phyloP scores from a whole-genome alignment of 2,113 vertebrate species.

The Ellobius talpinus region DNA sequence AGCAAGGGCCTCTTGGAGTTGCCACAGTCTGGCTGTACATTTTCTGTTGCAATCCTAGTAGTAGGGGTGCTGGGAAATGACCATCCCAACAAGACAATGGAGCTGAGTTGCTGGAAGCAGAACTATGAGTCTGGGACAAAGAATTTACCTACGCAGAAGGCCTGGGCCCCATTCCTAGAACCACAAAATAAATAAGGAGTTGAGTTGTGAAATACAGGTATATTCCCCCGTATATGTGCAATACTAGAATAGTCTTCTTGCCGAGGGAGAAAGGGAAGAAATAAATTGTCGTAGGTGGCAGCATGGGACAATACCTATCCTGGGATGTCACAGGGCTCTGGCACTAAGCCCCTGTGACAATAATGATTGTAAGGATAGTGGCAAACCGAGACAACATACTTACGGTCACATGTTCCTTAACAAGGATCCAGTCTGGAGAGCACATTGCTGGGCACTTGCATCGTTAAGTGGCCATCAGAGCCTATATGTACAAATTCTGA shows the following conservation, averaged over 20 bases:
- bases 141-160: background rate
- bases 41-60: background rate
- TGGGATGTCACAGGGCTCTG: background rate
- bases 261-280: background rate
- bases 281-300: background rate
- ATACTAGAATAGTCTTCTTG: background rate
- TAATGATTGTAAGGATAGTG: background rate
- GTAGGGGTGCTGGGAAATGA: background rate
- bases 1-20: background rate
- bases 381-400: background rate
- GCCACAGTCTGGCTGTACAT: background rate
- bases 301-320: fast-evolving
- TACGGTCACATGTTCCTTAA: background rate
- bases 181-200: background rate
- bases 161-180: background rate
- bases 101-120: background rate
- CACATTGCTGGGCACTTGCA: background rate
- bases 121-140: background rate
- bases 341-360: background rate
- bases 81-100: background rate
- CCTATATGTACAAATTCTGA: no score
- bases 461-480: background rate
- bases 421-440: background rate
- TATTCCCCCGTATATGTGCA: background rate
- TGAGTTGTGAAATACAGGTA: background rate